phyloP scores from a whole-genome alignment of 2,888 invertebrate species.

The Emmelina monodactyla region DNA sequence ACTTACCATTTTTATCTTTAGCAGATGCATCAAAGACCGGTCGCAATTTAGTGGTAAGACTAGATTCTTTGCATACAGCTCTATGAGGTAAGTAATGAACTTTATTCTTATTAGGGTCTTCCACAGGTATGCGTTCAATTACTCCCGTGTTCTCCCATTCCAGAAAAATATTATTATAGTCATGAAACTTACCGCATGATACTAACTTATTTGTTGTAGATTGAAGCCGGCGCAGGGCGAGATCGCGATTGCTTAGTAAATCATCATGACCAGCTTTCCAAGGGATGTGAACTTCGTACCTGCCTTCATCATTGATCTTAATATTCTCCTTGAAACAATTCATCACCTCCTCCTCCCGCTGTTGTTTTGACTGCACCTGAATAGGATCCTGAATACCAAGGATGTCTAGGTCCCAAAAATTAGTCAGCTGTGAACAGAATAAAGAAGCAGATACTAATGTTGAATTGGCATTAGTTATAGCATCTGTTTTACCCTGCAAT shows the following conservation, averaged over 20 bases:
- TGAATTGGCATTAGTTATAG: too few species aligned
- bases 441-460: too few species aligned
- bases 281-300: constrained; percentile 6
- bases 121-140: background rate
- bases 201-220: constrained; percentile 3
- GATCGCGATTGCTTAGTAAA: constrained; percentile 1
- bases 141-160: constrained; percentile 3
- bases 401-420: background rate
- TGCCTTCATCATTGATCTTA: background rate
- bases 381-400: background rate
- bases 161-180: constrained; percentile 6
- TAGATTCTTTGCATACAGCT: constrained; percentile 8
- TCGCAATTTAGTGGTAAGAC: constrained; percentile 8
- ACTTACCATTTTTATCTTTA: constrained; percentile 9
- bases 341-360: background rate
- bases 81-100: constrained; percentile 9
- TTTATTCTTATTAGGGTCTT: background rate
- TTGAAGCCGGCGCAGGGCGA: constrained; percentile 3
- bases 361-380: background rate
- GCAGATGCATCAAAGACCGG: constrained; percentile 13
- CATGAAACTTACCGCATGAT: constrained; percentile 2
- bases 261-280: constrained; percentile 4
- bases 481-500: background rate
- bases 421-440: background rate
- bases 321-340: too few species aligned